phyloP scores from a whole-genome alignment of 2,113 vertebrate species.

The Seriola rivoliana region DNA sequence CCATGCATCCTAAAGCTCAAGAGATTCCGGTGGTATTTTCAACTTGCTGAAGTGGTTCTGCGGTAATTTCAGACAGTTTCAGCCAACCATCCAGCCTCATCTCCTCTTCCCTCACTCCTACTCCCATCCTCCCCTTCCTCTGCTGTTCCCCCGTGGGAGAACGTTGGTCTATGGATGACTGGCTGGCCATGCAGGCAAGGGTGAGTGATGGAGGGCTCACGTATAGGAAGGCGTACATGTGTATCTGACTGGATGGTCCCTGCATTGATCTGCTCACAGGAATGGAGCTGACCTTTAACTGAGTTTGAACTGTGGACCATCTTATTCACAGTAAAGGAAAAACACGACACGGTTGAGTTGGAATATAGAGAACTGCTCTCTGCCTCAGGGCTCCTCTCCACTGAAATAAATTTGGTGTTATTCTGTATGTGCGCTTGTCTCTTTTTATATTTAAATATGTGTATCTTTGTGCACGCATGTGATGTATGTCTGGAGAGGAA shows the following conservation, averaged over 20 bases:
- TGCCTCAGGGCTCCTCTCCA: constrained; percentile 17
- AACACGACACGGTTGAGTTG: constrained; percentile 19
- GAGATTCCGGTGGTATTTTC: constrained; percentile 65
- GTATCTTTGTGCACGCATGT: constrained; percentile 17
- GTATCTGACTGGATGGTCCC: constrained; percentile 55
- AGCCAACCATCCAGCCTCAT: constrained; percentile 67
- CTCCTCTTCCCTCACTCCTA: constrained; percentile 58
- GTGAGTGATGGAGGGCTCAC: constrained; percentile 33
- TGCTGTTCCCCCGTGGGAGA: constrained; percentile 49
- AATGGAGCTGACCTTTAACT: constrained; percentile 68
- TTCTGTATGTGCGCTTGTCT: not conserved
- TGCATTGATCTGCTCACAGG: constrained; percentile 71
- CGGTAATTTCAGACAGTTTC: constrained; percentile 66
- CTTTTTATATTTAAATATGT: not conserved
- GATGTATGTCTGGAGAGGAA: constrained; percentile 32
- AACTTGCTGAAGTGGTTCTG: constrained; percentile 65
- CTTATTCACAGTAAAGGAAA: constrained; percentile 32
- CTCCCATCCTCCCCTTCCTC: constrained; percentile 37
- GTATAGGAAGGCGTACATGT: constrained; percentile 41
- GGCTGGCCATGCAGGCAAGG: constrained; percentile 50
- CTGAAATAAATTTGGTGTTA: constrained; percentile 18
- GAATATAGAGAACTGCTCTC: constrained; percentile 3
- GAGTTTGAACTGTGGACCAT: constrained; percentile 35
- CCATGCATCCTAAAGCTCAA: constrained; percentile 55
- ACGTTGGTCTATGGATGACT: constrained; percentile 67